Conservation (phyloP, 2,888 invertebrate genomes). For the Epirrhoe alternata region DNA sequence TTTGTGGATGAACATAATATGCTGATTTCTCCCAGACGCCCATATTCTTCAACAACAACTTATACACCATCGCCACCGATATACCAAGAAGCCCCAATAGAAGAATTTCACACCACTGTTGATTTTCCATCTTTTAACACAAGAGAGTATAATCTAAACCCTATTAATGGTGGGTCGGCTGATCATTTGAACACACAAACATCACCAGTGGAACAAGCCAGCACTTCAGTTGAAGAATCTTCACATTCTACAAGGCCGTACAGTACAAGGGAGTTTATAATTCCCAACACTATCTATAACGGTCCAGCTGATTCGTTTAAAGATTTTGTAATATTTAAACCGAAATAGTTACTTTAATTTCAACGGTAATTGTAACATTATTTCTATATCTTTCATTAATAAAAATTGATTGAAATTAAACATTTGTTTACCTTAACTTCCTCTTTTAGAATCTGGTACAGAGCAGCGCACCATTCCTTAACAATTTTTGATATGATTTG, state of each 20-base stretch:
- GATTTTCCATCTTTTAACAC: slow-evolving; percentile 4
- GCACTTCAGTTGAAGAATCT: slow-evolving; percentile 8
- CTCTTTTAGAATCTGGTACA: slow-evolving; percentile 21
- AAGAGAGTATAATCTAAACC: slow-evolving; percentile 2
- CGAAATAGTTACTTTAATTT: slow-evolving; percentile 6
- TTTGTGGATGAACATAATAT: slow-evolving; percentile 14
- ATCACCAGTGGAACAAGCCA: slow-evolving; percentile 6
- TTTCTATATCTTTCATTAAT: slow-evolving; percentile 9
- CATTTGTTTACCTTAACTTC: slow-evolving; percentile 23
- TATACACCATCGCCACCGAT: slow-evolving; percentile 6
- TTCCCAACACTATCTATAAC: slow-evolving; percentile 9
- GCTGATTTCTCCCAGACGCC: slow-evolving; percentile 9
- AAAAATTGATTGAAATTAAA: slow-evolving; percentile 11
- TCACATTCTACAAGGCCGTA: slow-evolving; percentile 8
- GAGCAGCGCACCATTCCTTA: slow-evolving; percentile 26
- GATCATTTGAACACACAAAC: slow-evolving; percentile 6
- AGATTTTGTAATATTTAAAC: slow-evolving; percentile 8
- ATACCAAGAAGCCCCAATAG: slow-evolving; percentile 6
- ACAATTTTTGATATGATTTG: slow-evolving; percentile 28
- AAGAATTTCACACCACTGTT: slow-evolving; percentile 6
- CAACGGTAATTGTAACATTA: slow-evolving; percentile 8
- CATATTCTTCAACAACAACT: slow-evolving; percentile 10
- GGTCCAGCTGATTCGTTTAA: slow-evolving; percentile 6
- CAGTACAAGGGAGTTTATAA: slow-evolving; percentile 8
- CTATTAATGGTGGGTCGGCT: slow-evolving; percentile 7